phyloP scores from a whole-genome alignment of 2,888 invertebrate species.

The Drosophila niveifrons region DNA sequence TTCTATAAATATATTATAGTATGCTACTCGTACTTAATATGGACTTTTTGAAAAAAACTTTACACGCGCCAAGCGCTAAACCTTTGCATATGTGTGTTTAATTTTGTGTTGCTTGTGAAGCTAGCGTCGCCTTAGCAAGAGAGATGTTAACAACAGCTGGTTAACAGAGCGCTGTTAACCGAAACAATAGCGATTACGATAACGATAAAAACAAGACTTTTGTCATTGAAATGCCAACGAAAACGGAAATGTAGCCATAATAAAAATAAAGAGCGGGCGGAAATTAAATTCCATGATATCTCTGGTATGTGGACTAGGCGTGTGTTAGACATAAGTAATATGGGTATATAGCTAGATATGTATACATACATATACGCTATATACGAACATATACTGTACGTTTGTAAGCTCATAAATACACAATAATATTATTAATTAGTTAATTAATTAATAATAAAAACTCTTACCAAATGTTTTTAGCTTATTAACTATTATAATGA shows the following conservation, averaged over 20 bases:
- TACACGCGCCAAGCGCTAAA: constrained; percentile 47
- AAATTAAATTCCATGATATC: constrained; percentile 36
- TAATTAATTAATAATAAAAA: constrained; percentile 58
- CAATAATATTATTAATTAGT: constrained; percentile 54
- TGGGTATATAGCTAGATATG: constrained; percentile 63
- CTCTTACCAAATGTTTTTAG: constrained; percentile 41
- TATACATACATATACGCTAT: constrained; percentile 51
- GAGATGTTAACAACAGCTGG: constrained; percentile 10
- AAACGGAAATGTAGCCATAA: constrained; percentile 34
- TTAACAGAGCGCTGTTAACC: constrained; percentile 1
- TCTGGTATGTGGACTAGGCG: constrained; percentile 43
- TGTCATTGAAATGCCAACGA: constrained; percentile 2
- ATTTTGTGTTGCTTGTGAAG: background rate
- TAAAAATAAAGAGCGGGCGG: background rate
- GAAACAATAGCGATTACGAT: background rate
- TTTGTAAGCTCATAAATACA: constrained; percentile 80
- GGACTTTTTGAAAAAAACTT: constrained; percentile 64
- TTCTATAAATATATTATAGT: constrained; percentile 47
- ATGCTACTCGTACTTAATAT: constrained; percentile 72
- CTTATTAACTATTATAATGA: constrained; percentile 65
- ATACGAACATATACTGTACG: constrained; percentile 52
- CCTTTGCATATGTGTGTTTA: constrained; percentile 40
- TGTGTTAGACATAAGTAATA: constrained; percentile 24
- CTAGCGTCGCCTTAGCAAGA: constrained; percentile 20
- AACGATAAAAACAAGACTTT: background rate